Base-by-base conservation (phyloP, 1,140 invertebrate species). In the Ceratina australensis region DNA sequence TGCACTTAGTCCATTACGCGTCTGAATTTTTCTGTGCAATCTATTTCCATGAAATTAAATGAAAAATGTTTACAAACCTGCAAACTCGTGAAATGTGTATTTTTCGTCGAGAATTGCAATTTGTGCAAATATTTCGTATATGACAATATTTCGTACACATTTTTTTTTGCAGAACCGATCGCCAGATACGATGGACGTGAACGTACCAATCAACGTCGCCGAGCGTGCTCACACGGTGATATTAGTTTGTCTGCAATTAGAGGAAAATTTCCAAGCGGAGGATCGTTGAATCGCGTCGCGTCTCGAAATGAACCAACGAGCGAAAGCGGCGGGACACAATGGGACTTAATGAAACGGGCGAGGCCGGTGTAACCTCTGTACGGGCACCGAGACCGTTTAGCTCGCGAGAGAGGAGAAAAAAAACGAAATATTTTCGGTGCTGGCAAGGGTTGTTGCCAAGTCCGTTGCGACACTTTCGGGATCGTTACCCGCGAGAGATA, bases 201-300 rank as follows among this genome's bases (percentile, higher is more conserved):
- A 78, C 80, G 81, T 82, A 82, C 77, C 82, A 83, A 83, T 80
- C 82, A 80, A 84, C 75, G 75, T 26, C 49, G 52, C 33, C 20
- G 12, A 26, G 63, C 64, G 73, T 54, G 78, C 63, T 80, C 82
- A 49, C 72, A 57, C 72, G 54, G 72, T 49, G 81, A 77, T 72
- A 83, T 84, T 83, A 84, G 73, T 84, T 84, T 75, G 73, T 77
- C 72, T 77, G 78, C 78, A 83, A 84, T 84, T 83, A 83, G 68
- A 80, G 72, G 33, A 42, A 79, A 83, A 83, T 83, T 71, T 79
- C 71, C 59, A 57, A 72, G 66, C 33, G 8, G 69, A 57, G 24
- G 64, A 52, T 73, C 26, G 67, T 47, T 22, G 42, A 52, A 65
- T 52, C 20, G 42, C 42, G 33, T 42, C 33, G 33, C 33, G 59